These are phyloP conservation scores for Psittacula cyanocephala DNA, from an alignment of 2,113 vertebrate species.

Conservation along the genomic window DNA sequence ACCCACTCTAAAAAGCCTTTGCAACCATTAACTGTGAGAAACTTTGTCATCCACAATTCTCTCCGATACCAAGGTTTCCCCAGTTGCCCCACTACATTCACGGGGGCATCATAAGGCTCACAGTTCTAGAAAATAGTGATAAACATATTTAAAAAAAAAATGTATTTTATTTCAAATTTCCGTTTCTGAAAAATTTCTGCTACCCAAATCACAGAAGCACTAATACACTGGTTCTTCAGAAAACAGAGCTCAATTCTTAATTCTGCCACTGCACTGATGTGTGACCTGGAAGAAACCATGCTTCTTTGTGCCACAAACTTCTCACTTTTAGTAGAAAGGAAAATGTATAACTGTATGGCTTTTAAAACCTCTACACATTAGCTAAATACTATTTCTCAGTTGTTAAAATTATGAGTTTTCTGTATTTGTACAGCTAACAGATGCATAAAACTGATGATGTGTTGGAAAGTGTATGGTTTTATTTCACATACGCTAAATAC, in stretches of 20 bases:
- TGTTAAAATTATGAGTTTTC: background rate
- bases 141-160: background rate
- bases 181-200: background rate
- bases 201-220: background rate
- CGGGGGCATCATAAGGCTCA: background rate
- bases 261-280: background rate
- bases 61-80: background rate
- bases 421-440: background rate
- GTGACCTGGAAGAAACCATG: background rate
- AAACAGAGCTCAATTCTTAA: background rate
- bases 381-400: background rate
- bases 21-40: background rate
- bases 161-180: background rate
- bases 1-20: background rate
- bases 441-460: background rate
- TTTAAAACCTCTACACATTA: background rate
- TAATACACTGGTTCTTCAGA: background rate
- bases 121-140: background rate
- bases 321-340: background rate
- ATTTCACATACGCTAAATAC: background rate
- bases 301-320: background rate
- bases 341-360: background rate
- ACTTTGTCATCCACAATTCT: background rate
- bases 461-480: background rate
- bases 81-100: background rate